These are phyloP conservation scores for Oreochromis spilurus DNA, from an alignment of 2,113 vertebrate species.

Conservation along the genomic window DNA sequence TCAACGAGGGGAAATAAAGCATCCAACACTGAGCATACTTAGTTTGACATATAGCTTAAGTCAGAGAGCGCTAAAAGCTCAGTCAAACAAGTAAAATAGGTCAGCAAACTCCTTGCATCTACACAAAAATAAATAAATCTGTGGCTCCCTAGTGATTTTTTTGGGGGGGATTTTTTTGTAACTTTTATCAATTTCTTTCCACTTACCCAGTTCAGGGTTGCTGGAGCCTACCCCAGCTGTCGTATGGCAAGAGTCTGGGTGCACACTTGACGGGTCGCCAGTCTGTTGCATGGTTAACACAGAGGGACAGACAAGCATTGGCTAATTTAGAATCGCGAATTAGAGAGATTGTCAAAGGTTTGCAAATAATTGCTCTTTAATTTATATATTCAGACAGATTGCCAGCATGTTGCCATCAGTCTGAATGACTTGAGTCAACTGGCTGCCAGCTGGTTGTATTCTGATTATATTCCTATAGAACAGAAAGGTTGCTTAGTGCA, in stretches of 20 bases:
- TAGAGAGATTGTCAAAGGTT: background rate
- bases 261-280: background rate
- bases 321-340: background rate
- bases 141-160: background rate
- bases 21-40: background rate
- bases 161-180: background rate
- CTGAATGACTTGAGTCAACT: background rate
- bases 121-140: background rate
- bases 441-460: background rate
- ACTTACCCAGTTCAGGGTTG: background rate
- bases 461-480: background rate
- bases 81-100: background rate
- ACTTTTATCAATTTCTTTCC: background rate
- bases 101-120: background rate
- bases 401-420: background rate
- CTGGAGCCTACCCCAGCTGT: background rate
- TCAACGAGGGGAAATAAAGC: fast-evolving
- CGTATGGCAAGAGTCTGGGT: background rate
- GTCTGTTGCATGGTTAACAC: background rate
- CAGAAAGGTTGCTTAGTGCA: background rate
- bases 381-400: background rate
- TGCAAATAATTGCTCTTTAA: background rate
- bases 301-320: background rate
- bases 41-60: background rate
- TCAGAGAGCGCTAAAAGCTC: fast-evolving